Evolutionary conservation across 2,797 vertebrate species (phyloP).

Genomic region (Scolopax bukidnonensis): DNA sequence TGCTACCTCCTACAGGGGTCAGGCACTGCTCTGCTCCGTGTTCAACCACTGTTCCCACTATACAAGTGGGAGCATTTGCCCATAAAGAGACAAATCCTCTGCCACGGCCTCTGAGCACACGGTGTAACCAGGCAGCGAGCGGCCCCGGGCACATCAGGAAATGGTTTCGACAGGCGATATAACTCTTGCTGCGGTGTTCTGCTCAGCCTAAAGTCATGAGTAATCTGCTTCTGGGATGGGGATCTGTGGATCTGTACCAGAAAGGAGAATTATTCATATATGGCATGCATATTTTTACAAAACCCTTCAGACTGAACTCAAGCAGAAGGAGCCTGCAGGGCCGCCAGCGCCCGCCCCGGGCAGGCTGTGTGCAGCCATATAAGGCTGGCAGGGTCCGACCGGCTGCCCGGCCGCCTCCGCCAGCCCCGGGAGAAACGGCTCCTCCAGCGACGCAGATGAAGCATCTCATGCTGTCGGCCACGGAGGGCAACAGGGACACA

Average conservation of each 20-base stretch:
- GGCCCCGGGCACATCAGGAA: constrained; percentile 7
- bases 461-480: not conserved
- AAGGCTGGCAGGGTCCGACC: not conserved
- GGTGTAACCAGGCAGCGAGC: not conserved
- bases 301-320: not conserved
- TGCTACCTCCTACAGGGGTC: not conserved
- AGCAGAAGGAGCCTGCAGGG: not conserved
- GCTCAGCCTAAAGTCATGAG: constrained; percentile 7
- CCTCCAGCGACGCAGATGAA: not conserved
- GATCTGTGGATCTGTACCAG: not conserved
- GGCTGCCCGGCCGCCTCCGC: not conserved
- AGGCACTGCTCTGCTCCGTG: not conserved
- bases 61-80: not conserved
- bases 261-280: constrained; percentile 60
- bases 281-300: constrained; percentile 8
- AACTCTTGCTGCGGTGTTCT: not conserved
- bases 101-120: not conserved
- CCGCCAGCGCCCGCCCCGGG: not conserved
- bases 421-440: not conserved
- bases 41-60: not conserved
- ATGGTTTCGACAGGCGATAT: not conserved
- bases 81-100: not conserved
- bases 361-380: constrained; percentile 37
- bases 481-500: not conserved
- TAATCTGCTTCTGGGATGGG: not conserved